These are phyloP conservation scores for Scartelaos histophorus DNA, from an alignment of 2,113 vertebrate genomes.

Conservation along the genomic window DNA sequence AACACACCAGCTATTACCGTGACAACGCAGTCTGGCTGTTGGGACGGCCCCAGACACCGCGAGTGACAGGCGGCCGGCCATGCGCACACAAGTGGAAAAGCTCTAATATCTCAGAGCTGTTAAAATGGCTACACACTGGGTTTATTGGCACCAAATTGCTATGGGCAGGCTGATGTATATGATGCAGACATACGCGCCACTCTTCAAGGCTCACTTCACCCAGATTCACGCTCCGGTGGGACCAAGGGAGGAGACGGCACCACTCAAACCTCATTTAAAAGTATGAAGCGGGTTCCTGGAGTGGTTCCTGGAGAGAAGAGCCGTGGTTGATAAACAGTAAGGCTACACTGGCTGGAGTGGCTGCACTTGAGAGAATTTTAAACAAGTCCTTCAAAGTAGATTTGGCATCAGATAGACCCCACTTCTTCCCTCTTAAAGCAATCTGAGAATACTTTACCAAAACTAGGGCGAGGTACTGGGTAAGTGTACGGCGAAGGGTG, in stretches of 20 bases:
- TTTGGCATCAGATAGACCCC: neutral
- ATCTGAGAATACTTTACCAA: too few species aligned
- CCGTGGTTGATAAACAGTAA: slow-evolving; percentile 22
- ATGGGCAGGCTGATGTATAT: slow-evolving; percentile 1
- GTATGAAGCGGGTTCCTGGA: slow-evolving; percentile 68
- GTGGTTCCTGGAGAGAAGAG: slow-evolving; percentile 45
- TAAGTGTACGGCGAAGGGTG: too few species aligned
- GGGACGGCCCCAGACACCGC: neutral
- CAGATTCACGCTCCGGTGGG: slow-evolving; percentile 26
- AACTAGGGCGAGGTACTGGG: too few species aligned
- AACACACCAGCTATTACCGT: slow-evolving; percentile 64
- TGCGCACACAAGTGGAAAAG: slow-evolving; percentile 30
- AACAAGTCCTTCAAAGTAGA: slow-evolving; percentile 4
- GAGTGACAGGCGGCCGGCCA: slow-evolving; percentile 18
- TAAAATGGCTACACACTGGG: slow-evolving; percentile 29
- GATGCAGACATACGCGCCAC: slow-evolving; percentile 43
- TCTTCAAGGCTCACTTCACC: slow-evolving; percentile 58
- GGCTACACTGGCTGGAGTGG: slow-evolving; percentile 9
- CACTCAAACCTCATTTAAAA: slow-evolving; percentile 54
- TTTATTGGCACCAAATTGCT: slow-evolving; percentile 40
- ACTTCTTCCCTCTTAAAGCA: too few species aligned
- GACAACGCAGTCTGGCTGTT: slow-evolving; percentile 57
- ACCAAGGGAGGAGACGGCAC: slow-evolving; percentile 35
- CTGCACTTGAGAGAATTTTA: slow-evolving; percentile 21
- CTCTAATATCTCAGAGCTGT: slow-evolving; percentile 37